Evolutionary conservation across 2,113 vertebrate species (phyloP).

Genomic region (Athene noctua): DNA sequence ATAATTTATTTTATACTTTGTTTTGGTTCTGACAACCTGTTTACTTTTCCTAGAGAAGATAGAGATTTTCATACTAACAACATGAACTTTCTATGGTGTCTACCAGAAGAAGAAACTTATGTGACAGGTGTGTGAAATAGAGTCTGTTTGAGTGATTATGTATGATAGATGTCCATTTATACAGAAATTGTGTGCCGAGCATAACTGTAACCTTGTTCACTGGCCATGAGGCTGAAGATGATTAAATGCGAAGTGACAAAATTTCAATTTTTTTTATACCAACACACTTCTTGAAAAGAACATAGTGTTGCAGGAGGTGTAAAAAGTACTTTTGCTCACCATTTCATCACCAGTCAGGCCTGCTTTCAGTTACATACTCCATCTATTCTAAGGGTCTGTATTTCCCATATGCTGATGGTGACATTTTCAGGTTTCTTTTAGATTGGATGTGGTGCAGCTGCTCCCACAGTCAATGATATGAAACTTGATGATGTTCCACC

Average conservation of each 20-base stretch:
- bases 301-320: not conserved
- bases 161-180: not conserved
- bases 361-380: not conserved
- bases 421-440: not conserved
- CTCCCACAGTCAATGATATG: not conserved
- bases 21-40: not conserved
- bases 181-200: not conserved
- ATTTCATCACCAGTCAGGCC: not conserved
- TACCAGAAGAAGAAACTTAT: not conserved
- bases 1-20: not conserved
- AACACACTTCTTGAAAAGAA: not conserved
- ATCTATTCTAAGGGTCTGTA: not conserved
- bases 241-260: conserved; percentile 2
- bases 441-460: not conserved
- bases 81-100: not conserved
- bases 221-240: not conserved
- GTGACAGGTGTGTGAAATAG: not conserved
- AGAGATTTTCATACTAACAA: not conserved
- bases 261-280: not conserved
- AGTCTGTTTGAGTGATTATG: not conserved
- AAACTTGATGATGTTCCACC: not conserved
- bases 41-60: not conserved
- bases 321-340: not conserved
- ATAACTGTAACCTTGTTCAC: not conserved
- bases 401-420: not conserved